Conservation (phyloP, 2,888 invertebrate genomes). For the Cerceris rybyensis region DNA sequence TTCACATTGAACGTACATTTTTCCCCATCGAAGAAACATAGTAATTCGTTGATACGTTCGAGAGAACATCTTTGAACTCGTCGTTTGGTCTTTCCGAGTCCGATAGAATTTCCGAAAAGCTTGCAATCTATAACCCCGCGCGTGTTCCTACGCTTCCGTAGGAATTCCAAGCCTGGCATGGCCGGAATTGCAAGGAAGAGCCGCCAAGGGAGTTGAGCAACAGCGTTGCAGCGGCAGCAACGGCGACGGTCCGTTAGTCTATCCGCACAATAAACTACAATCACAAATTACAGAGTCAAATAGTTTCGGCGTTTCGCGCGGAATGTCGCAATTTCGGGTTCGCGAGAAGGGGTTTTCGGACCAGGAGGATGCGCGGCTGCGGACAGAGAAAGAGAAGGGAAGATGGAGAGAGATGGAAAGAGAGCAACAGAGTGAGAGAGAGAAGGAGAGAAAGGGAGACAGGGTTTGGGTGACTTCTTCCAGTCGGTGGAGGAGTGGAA, state of each 20-base stretch:
- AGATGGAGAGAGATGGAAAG: conserved; percentile 45
- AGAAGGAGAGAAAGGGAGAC: neutral
- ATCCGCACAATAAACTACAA: conserved; percentile 81
- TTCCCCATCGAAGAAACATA: too few relatives aligned
- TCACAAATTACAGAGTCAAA: conserved; percentile 82
- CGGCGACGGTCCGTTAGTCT: conserved; percentile 72
- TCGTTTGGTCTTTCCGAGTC: conserved; percentile 28
- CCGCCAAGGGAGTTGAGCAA: conserved; percentile 65
- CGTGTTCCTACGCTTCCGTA: conserved; percentile 57
- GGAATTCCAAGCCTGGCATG: conserved; percentile 62
- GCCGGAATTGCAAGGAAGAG: conserved; percentile 67
- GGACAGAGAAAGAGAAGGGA: neutral
- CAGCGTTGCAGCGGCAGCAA: conserved; percentile 54
- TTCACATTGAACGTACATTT: too few relatives aligned
- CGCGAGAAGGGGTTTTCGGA: conserved; percentile 66
- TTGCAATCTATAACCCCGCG: conserved; percentile 59
- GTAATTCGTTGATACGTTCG: neutral
- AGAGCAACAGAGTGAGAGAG: conserved; percentile 20
- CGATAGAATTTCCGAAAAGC: conserved; percentile 56
- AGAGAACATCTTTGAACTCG: neutral
- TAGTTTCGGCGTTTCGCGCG: conserved; percentile 81
- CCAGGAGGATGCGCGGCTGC: conserved; percentile 35
- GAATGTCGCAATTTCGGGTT: conserved; percentile 81
- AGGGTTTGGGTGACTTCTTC: conserved; percentile 68
- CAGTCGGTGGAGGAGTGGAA: conserved; percentile 55